phyloP scores from a whole-genome alignment of 2,797 vertebrate species.

The Alauda arvensis region DNA sequence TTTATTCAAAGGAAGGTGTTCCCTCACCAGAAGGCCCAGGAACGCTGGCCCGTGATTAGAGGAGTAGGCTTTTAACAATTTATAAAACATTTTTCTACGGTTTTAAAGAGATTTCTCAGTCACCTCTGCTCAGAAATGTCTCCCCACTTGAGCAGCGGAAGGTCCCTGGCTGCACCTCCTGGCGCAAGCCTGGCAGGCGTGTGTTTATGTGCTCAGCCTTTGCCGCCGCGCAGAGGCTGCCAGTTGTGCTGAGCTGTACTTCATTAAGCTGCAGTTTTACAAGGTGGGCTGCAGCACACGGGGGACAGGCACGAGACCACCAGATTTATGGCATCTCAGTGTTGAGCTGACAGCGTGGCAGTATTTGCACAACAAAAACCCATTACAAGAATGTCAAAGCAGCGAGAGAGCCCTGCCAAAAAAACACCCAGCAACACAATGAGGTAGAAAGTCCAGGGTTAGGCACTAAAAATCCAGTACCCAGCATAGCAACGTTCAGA shows the following conservation, averaged over 20 bases:
- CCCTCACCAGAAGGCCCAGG: not conserved
- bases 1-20: not conserved
- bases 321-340: slow-evolving; percentile 53
- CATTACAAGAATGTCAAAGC: not conserved
- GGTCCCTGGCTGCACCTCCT: not conserved
- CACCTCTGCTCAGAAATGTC: not conserved
- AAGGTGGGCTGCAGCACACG: slow-evolving; percentile 48
- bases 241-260: slow-evolving; percentile 23
- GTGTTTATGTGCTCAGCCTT: not conserved
- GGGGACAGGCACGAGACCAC: slow-evolving; percentile 50
- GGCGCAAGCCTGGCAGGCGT: not conserved
- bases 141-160: not conserved
- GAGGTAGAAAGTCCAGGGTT: not conserved
- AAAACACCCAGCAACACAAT: not conserved
- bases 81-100: not conserved
- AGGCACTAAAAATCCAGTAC: not conserved
- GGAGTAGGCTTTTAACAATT: not conserved
- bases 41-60: not conserved
- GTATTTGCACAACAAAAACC: slow-evolving; percentile 25
- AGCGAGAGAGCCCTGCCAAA: rapidly evolving
- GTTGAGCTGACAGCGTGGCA: slow-evolving; percentile 39
- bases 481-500: not conserved
- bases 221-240: slow-evolving; percentile 18
- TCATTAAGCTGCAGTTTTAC: slow-evolving; percentile 70
- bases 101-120: slow-evolving; percentile 9